Evolutionary conservation across 2,888 invertebrate species (phyloP).

Genomic region (Desoria tigrina): DNA sequence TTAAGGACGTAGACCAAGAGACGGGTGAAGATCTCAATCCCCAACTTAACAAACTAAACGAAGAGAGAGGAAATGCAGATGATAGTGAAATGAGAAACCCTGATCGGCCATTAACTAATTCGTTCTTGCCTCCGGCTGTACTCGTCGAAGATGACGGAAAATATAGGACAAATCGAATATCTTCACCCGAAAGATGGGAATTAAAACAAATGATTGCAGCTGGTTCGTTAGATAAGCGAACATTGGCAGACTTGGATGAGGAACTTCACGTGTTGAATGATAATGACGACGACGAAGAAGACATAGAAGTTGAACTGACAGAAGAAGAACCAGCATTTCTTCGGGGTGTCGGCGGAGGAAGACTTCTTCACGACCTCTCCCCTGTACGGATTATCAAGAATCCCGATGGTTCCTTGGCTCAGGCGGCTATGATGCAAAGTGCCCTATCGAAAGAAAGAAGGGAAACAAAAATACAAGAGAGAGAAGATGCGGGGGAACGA

Average conservation of each 20-base stretch:
- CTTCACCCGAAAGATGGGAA: slow-evolving; percentile 76
- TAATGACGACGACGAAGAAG: slow-evolving; percentile 92
- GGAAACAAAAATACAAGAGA: slow-evolving; percentile 92
- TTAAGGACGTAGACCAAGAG: slow-evolving; percentile 97
- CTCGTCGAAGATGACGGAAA: slow-evolving; percentile 72
- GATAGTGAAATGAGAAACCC: slow-evolving; percentile 69
- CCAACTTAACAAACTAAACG: slow-evolving; percentile 55
- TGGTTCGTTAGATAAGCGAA: slow-evolving; percentile 86
- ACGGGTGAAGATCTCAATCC: slow-evolving; percentile 95
- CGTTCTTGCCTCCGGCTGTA: slow-evolving; percentile 63
- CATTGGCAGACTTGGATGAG: slow-evolving; percentile 95
- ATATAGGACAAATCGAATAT: slow-evolving; percentile 84
- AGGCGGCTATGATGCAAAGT: slow-evolving; percentile 98
- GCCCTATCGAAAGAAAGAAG: slow-evolving; percentile 95
- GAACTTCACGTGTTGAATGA: slow-evolving; percentile 90
- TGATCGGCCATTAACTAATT: slow-evolving; percentile 71
- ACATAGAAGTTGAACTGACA: slow-evolving; percentile 95
- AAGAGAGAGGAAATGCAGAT: slow-evolving; percentile 59
- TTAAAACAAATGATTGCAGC: slow-evolving; percentile 78
- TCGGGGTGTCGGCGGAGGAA: slow-evolving; percentile 78
- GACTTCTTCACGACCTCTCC: slow-evolving; percentile 86
- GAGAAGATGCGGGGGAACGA: slow-evolving; percentile 71
- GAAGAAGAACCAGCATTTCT: slow-evolving; percentile 98
- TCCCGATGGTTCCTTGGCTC: slow-evolving; percentile 97
- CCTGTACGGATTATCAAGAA: slow-evolving; percentile 96